Evolutionary conservation across 2,113 vertebrate genomes (phyloP).

Genomic region (Pteronura brasiliensis): DNA sequence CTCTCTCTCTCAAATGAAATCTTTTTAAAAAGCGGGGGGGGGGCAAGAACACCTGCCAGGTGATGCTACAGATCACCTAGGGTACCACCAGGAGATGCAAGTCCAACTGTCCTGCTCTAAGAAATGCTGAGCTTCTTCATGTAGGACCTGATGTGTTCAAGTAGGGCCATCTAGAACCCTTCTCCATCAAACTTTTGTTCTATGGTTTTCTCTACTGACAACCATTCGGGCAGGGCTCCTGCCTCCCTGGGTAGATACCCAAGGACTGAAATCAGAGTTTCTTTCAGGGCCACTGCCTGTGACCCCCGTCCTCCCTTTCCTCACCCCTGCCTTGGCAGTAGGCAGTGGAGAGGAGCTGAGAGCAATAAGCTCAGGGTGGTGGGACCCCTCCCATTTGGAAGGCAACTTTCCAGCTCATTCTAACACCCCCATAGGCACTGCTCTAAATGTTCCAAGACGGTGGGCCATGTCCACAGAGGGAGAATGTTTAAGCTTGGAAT

Average conservation of each 20-base stretch:
- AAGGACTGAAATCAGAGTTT: background rate
- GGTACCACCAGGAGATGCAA: background rate
- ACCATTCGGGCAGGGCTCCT: background rate
- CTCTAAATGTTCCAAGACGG: background rate
- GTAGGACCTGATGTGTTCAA: background rate
- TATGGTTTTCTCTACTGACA: background rate
- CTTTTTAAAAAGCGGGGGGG: background rate
- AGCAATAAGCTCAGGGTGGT: background rate
- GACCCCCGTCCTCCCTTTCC: background rate
- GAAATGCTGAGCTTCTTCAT: background rate
- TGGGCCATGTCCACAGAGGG: background rate
- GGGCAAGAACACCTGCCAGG: background rate
- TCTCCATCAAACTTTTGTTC: background rate
- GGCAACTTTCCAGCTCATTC: slow-evolving; percentile 3
- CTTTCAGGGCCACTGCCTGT: background rate
- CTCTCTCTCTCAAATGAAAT: background rate
- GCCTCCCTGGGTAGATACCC: background rate
- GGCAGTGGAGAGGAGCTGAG: background rate
- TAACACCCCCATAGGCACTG: background rate
- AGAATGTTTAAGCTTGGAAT: background rate
- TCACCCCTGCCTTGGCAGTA: background rate
- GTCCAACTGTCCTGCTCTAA: background rate
- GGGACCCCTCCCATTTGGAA: background rate
- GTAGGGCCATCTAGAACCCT: background rate
- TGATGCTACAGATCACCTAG: background rate